Base-by-base conservation (phyloP, 2,888 invertebrate genomes). In the Sipunculus nudus region DNA sequence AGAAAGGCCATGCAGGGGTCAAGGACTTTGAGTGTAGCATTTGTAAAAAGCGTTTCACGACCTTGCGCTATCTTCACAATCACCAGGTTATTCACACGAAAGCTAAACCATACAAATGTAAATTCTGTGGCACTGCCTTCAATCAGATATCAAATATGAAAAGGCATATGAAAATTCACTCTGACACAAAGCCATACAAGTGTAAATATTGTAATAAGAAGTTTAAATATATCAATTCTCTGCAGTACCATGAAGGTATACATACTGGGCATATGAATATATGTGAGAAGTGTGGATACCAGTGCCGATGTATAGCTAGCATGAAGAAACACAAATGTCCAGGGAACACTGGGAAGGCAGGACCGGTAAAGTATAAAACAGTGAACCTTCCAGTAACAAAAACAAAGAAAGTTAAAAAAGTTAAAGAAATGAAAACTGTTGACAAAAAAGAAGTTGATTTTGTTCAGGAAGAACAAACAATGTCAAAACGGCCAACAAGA, bases 161-260 rank as follows among this genome's bases (percentile, higher is more conserved):
- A 32, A 45, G 63, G 1, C 66, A 66, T 45, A 43, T 60, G 45
- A 40, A 58, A n/a, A 55, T 63, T 26, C 66, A 66, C 53, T 58
- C 54, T 1, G 58, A 63, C 25, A 41, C 26, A 19, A 45, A 21
- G 3, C 53, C 21, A 2, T 65, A 59, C 55, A 55, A 38, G 8
- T 65, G 65, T 39, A 39, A 26, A 16, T 45, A 46, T 23, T 65
- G 65, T 32, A 29, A 25, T 5, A 58, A 59, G 29, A 28, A 25
- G 1, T 65, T 65, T 39, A 65, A 65, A 48, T 65, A 65, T 56
- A 58, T 59, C 61, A 65, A 65, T 61, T 65, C 65, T 3, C 47
- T 41, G 55, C 52, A 46, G 41, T 59, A 59, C 46, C 65, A 65
- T 26, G 61, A 62, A 47, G 59, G 65, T 5, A 65, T 59, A n/a